phyloP scores from a whole-genome alignment of 2,113 vertebrate species.

The Alligator mississippiensis region DNA sequence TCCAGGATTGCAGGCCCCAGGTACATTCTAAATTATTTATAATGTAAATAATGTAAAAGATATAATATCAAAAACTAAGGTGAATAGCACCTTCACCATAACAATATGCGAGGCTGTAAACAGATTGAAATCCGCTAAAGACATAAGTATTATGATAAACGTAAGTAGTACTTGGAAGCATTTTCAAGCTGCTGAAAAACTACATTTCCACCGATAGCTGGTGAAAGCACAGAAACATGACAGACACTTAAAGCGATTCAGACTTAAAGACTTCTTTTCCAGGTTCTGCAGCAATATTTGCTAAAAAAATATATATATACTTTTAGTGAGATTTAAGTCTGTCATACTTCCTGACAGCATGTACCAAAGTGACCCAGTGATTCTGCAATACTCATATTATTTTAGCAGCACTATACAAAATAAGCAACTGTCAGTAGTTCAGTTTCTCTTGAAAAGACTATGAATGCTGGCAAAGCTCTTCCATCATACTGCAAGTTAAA shows the following conservation, averaged over 20 bases:
- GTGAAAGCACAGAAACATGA: not conserved
- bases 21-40: not conserved
- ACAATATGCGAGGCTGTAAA: no score
- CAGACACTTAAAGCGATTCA: accelerated
- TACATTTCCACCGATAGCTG: accelerated
- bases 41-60: not conserved
- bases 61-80: accelerated
- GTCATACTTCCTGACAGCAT: no score
- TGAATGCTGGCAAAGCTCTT: not conserved
- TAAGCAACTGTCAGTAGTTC: not conserved
- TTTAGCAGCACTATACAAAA: no score
- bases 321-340: no score
- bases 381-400: no score
- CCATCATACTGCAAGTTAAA: not conserved
- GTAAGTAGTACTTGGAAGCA: not conserved
- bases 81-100: no score
- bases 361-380: no score
- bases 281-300: no score
- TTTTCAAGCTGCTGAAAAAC: not conserved
- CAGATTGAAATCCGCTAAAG: no score
- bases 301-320: no score
- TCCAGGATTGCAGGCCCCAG: not conserved
- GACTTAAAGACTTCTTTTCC: no score
- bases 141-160: no score
- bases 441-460: not conserved